phyloP scores from a whole-genome alignment of 2,797 vertebrate species.

The Limnodromus scolopaceus region DNA sequence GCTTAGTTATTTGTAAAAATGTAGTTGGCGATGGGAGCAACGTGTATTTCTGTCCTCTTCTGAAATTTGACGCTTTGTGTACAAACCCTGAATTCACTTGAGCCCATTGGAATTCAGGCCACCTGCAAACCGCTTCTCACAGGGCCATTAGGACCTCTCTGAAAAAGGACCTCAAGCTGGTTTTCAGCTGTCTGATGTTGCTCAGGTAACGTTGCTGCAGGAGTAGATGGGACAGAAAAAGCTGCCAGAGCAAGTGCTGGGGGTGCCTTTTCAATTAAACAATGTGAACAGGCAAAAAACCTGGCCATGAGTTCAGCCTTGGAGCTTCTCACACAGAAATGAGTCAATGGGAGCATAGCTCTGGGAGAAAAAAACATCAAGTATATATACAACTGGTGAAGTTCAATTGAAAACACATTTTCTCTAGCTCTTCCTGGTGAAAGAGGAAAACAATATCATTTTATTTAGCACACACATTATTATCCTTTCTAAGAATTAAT shows the following conservation, averaged over 20 bases:
- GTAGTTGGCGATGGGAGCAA: not conserved
- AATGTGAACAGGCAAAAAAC: not conserved
- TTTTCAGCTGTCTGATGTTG: not conserved
- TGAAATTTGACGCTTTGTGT: rapidly evolving
- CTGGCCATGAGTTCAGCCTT: not conserved
- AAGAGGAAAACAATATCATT: not conserved
- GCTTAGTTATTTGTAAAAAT: not conserved
- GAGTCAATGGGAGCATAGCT: not conserved
- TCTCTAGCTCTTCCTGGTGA: not conserved
- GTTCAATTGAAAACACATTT: not conserved
- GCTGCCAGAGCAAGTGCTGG: not conserved
- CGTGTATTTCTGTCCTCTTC: not conserved
- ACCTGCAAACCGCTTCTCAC: not conserved
- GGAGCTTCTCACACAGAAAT: not conserved
- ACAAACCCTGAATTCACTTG: not conserved
- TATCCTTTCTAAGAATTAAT: not conserved
- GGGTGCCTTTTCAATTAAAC: not conserved
- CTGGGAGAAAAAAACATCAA: not conserved
- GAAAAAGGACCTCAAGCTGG: not conserved
- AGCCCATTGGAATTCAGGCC: not conserved
- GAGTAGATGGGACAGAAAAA: not conserved
- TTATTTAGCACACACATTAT: not conserved
- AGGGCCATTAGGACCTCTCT: not conserved
- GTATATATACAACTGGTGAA: not conserved
- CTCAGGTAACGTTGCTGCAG: not conserved